Conservation (phyloP, 2,888 invertebrate species). For the Acleris sparsana region DNA sequence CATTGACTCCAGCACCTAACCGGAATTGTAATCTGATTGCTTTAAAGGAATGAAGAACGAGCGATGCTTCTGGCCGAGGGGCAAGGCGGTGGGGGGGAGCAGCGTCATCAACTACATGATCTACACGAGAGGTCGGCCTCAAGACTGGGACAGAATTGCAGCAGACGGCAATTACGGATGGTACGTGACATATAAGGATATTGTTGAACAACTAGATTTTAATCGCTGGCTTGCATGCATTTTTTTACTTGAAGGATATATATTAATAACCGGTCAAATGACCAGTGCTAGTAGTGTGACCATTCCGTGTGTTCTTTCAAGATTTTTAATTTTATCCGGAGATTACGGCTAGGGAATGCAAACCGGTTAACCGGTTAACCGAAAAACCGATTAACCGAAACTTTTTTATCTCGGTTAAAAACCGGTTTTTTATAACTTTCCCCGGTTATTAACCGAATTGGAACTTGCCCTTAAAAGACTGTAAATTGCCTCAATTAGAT, state of each 20-base stretch:
- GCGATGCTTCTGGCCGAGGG: slow-evolving; percentile 78
- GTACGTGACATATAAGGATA: slow-evolving; percentile 56
- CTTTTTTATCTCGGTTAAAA: too few relatives aligned
- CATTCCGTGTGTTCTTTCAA: too few relatives aligned
- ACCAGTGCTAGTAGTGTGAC: too few relatives aligned
- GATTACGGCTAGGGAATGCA: too few relatives aligned
- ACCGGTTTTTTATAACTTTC: too few relatives aligned
- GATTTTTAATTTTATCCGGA: too few relatives aligned
- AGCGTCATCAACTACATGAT: slow-evolving; percentile 87
- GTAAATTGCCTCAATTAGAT: too few relatives aligned
- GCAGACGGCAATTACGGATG: slow-evolving; percentile 88
- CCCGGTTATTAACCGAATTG: too few relatives aligned
- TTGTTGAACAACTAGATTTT: background rate
- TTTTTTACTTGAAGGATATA: background rate
- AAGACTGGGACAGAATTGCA: slow-evolving; percentile 89
- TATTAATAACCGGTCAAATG: too few relatives aligned
- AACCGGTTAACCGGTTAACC: too few relatives aligned
- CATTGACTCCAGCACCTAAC: background rate
- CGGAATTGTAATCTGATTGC: background rate
- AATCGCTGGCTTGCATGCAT: background rate
- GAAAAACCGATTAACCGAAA: too few relatives aligned
- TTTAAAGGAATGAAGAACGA: slow-evolving; percentile 61
- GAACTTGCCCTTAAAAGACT: too few relatives aligned
- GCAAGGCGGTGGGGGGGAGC: slow-evolving; percentile 84
- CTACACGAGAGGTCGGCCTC: slow-evolving; percentile 88